phyloP scores from a whole-genome alignment of 2,888 invertebrate genomes.

The Lissonota sp. region DNA sequence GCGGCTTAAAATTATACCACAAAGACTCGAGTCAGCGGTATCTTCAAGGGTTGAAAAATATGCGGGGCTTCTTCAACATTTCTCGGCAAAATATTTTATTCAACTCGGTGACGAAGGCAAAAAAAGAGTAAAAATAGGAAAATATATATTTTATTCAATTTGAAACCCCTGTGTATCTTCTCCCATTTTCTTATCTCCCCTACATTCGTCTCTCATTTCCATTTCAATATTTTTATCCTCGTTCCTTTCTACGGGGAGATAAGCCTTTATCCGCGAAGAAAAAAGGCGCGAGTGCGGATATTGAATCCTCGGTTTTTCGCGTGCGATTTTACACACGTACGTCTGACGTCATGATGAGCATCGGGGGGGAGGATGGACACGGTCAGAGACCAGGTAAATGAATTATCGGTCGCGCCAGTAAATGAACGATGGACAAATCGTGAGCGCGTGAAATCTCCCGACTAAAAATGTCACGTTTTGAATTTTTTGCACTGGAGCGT shows the following conservation, averaged over 20 bases:
- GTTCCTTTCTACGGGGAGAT: not conserved
- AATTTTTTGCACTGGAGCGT: constrained; percentile 11
- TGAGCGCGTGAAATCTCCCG: no score
- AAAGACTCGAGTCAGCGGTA: no score
- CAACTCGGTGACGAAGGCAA: no score
- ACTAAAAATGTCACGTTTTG: not conserved
- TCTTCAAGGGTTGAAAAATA: no score
- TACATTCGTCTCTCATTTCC: not conserved
- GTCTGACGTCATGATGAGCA: not conserved
- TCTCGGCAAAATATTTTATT: no score
- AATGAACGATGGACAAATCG: constrained; percentile 4
- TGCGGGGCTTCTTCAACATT: no score
- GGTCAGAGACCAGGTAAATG: not conserved
- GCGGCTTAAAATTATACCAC: no score
- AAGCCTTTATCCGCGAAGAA: not conserved
- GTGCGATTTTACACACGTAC: not conserved
- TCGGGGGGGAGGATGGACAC: not conserved
- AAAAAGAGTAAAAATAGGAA: no score
- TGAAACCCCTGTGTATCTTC: not conserved
- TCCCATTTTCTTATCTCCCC: not conserved
- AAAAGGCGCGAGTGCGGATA: not conserved
- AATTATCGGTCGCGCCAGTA: constrained; percentile 3
- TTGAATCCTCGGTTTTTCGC: not conserved
- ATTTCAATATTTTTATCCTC: constrained; percentile 28
- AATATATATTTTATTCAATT: no score